These are phyloP conservation scores for Siniperca chuatsi DNA, from an alignment of 2,113 vertebrate genomes.

Conservation along the genomic window DNA sequence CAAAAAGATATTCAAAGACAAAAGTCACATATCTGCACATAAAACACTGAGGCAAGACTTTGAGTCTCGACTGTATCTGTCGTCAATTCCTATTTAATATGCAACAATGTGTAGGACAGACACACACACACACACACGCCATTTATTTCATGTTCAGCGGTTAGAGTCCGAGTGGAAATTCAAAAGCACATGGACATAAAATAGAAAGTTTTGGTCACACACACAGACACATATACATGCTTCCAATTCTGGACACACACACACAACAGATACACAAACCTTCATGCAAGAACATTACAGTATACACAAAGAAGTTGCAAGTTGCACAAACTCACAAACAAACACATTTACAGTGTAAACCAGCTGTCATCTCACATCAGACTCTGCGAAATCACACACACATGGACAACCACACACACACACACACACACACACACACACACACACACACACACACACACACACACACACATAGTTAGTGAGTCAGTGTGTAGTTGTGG, in stretches of 20 bases:
- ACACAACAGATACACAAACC: neutral
- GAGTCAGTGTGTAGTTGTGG: slow-evolving; percentile 64
- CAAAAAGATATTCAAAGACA: neutral
- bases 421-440: slow-evolving; percentile 24
- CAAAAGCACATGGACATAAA: slow-evolving; percentile 26
- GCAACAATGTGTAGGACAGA: neutral
- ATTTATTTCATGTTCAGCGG: slow-evolving; percentile 3
- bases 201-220: neutral
- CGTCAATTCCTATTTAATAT: slow-evolving; percentile 16
- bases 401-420: slow-evolving; percentile 16
- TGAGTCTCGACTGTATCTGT: slow-evolving; percentile 6
- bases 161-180: slow-evolving; percentile 28
- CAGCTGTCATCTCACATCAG: slow-evolving; percentile 53
- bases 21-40: slow-evolving; percentile 8
- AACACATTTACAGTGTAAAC: slow-evolving; percentile 48
- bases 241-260: neutral
- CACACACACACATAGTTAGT: slow-evolving; percentile 18
- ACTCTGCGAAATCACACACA: slow-evolving; percentile 42
- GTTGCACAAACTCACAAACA: slow-evolving; percentile 48
- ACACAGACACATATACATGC: neutral
- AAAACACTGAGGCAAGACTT: neutral
- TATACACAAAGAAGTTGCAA: slow-evolving; percentile 24
- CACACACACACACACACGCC: slow-evolving; percentile 14
- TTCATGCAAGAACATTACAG: neutral
- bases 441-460: slow-evolving; percentile 17